Evolutionary conservation across 2,888 invertebrate genomes (phyloP), one percentile per base, ranked within the genome.

Genomic region (Stenodema calcarata): DNA sequence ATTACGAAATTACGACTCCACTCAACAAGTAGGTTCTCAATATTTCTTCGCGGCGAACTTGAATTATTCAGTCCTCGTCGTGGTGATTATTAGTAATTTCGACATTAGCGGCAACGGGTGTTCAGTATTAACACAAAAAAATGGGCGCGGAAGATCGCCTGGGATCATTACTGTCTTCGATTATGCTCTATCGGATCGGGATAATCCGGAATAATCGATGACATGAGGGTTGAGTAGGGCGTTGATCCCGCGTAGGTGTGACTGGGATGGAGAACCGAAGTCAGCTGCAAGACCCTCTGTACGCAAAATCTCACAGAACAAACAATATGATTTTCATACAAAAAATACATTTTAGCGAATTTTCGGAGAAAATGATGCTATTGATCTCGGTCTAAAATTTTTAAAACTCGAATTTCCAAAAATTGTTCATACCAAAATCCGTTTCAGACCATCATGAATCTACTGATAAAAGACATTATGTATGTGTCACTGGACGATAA

Each of bases 191-290:
- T 62, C 62, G 9, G 62, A 62, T 62, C 62, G 23, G 62, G 62
- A 62, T 62, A 62, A 62, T 62, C 62, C 62, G 62, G 62, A 62
- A 62, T 62, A 62, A 62, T 62, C 62, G 62, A 62, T 62, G 62
- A 62, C 62, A 23, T 23, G 62, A 23, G 23, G 0, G n/a, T 23
- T 7, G 23, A 0, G 18, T 11, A 62, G 62, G 27, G 23, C 62
- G 62, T 62, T 62, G 62, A 62, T 62, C 62, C 62, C 62, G 62
- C n/a, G 62, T 62, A 27, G 23, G 50, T 50, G 50, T 50, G 50
- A 50, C 50, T 50, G 6, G n/a, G n/a, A 18, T 11, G 18, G n/a
- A 27, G 62, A 23, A 27, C 23, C 2, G 23, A 18, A n/a, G n/a
- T 0, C 6, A n/a, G 1, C 16, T 16, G n/a, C 50, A 54, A 62